These are phyloP conservation scores for Podarcis muralis DNA, from an alignment of 2,113 vertebrate species.

Conservation along the genomic window DNA sequence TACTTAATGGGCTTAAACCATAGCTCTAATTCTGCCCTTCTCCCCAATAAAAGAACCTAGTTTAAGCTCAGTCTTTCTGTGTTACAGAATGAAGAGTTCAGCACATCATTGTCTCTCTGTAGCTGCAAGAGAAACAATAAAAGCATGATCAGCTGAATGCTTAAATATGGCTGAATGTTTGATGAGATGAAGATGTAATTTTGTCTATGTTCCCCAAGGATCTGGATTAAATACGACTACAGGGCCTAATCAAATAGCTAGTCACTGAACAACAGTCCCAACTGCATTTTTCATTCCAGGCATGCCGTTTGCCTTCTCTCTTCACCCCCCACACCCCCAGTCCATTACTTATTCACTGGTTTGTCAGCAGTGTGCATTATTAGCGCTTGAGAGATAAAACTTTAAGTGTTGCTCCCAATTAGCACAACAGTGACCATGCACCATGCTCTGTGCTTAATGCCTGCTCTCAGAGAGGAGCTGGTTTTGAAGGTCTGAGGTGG, in stretches of 20 bases:
- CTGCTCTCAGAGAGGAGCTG: constrained; percentile 91
- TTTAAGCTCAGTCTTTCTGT: constrained; percentile 64
- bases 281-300: constrained; percentile 89
- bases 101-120: constrained; percentile 81
- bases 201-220: constrained; percentile 86
- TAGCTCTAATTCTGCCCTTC: neutral
- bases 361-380: constrained; percentile 97
- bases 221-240: constrained; percentile 92
- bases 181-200: constrained; percentile 97
- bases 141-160: constrained; percentile 87
- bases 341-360: constrained; percentile 93
- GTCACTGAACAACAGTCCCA: constrained; percentile 83
- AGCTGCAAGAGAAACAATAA: constrained; percentile 86
- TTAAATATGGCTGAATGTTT: constrained; percentile 93
- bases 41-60: constrained; percentile 16
- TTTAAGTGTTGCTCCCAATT: constrained; percentile 99
- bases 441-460: constrained; percentile 92
- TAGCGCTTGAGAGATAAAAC: constrained; percentile 99
- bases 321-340: constrained; percentile 62
- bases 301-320: constrained; percentile 72
- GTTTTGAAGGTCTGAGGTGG: constrained; percentile 96
- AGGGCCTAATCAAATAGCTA: constrained; percentile 89
- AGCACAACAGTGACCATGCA: constrained; percentile 97
- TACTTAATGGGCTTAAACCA: neutral
- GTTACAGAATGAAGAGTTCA: constrained; percentile 67